Percentiles rank a stretch among this genome's conserved stretches.
These are phyloP conservation scores for silkworm (Bombyx mori) DNA, from an alignment of 1,140 invertebrate species.

Conservation along the genomic window DNA sequence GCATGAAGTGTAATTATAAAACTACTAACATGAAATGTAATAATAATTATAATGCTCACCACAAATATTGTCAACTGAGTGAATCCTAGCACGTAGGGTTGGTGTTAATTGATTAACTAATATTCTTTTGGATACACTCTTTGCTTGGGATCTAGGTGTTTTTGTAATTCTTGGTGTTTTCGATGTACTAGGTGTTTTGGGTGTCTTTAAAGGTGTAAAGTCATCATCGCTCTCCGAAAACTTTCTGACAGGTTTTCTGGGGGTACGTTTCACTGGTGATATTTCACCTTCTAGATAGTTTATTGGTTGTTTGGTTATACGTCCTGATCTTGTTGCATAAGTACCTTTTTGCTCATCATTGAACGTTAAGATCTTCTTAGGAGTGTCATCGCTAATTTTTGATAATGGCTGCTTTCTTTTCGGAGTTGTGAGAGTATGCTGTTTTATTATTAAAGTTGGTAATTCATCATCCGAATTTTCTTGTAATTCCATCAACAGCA, in stretches of 20 bases:
- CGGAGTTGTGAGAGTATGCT: conserved; percentile 39
- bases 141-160: conserved; percentile 23
- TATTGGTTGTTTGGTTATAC: conserved; percentile 28
- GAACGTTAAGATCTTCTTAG: conserved; percentile 51
- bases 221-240: conserved; percentile 50
- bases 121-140: conserved; percentile 43
- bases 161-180: conserved; percentile 21
- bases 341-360: conserved; percentile 36
- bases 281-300: conserved; percentile 37
- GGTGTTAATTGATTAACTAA: conserved; percentile 57
- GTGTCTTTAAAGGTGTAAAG: conserved; percentile 37
- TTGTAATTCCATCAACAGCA: conserved; percentile 51
- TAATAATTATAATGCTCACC: conserved; percentile 30
- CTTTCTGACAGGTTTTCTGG: conserved; percentile 27
- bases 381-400: conserved; percentile 38
- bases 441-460: conserved; percentile 53
- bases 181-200: conserved; percentile 32
- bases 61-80: conserved; percentile 53
- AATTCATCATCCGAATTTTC: conserved; percentile 58
- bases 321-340: conserved; percentile 33
- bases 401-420: conserved; percentile 42
- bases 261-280: conserved; percentile 48
- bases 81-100: conserved; percentile 44
- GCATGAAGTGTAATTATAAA: too few relatives aligned
- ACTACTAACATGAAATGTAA: too few relatives aligned